phyloP scores from a whole-genome alignment of 2,113 vertebrate species.

The Scomber scombrus region DNA sequence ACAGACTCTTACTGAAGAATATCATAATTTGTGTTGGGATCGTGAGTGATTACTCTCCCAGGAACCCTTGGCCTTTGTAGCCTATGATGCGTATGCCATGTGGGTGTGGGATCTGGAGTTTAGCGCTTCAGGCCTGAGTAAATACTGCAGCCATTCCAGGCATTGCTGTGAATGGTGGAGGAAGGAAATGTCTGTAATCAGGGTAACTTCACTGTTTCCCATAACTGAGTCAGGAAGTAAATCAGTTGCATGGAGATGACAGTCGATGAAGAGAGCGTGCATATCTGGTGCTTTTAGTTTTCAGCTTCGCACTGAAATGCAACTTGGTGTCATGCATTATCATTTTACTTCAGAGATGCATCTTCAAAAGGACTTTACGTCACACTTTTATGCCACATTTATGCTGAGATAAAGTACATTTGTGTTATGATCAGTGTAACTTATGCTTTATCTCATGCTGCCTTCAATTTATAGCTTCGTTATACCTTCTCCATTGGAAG shows the following conservation, averaged over 20 bases:
- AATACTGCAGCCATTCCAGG: slow-evolving; percentile 81
- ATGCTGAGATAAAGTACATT: neutral
- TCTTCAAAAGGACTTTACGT: neutral
- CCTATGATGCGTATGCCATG: slow-evolving; percentile 74
- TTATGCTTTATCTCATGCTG: slow-evolving; percentile 7
- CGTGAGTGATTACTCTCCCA: slow-evolving; percentile 63
- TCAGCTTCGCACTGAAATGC: neutral
- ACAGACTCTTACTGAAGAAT: too few species aligned
- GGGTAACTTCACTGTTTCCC: slow-evolving; percentile 80
- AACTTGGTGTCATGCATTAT: neutral
- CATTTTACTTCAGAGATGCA: neutral
- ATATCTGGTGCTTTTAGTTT: slow-evolving; percentile 16
- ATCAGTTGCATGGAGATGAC: slow-evolving; percentile 70
- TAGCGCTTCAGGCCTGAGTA: slow-evolving; percentile 78
- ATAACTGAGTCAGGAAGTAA: slow-evolving; percentile 75
- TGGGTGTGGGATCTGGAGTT: slow-evolving; percentile 81
- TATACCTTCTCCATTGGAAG: slow-evolving; percentile 8
- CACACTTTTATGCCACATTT: neutral
- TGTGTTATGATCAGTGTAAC: neutral
- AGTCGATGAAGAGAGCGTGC: slow-evolving; percentile 62
- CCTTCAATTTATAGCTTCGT: neutral
- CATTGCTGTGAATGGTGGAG: slow-evolving; percentile 76
- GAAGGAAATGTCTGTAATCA: slow-evolving; percentile 85
- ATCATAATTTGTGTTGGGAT: slow-evolving; percentile 13
- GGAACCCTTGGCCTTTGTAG: slow-evolving; percentile 69